Evolutionary conservation across 2,888 invertebrate species (phyloP).

Genomic region (Atherix ibis): DNA sequence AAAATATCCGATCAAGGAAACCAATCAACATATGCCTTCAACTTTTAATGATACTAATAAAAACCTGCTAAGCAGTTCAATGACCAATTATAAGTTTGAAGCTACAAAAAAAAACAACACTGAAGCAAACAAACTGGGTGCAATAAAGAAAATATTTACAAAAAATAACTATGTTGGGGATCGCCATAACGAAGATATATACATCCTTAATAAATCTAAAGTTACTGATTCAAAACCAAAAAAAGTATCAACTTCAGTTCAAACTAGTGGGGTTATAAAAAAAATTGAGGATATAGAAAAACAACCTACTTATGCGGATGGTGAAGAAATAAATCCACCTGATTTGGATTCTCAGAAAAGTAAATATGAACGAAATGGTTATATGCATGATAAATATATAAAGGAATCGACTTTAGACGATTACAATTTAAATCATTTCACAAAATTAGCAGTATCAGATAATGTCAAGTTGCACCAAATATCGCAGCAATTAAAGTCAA

Average conservation of each 20-base stretch:
- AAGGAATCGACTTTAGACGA: too few species aligned
- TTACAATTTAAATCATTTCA: conserved; percentile 2
- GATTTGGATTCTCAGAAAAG: too few species aligned
- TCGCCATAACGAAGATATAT: neutral
- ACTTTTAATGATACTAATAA: too few species aligned
- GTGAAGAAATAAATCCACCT: conserved; percentile 24
- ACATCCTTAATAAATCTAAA: neutral
- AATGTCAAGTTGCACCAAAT: conserved; percentile 11
- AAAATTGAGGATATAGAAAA: conserved; percentile 31
- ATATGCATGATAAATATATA: too few species aligned
- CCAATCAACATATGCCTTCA: neutral
- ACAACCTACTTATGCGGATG: too few species aligned
- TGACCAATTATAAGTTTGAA: neutral
- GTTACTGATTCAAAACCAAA: conserved; percentile 19
- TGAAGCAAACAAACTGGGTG: conserved; percentile 13
- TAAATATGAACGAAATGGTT: conserved; percentile 4
- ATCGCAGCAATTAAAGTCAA: conserved; percentile 13
- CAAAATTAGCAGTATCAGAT: conserved; percentile 8
- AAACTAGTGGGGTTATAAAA: conserved; percentile 37
- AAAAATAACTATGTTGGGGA: conserved; percentile 2
- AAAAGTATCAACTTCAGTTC: conserved; percentile 42
- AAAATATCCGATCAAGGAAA: conserved; percentile 13
- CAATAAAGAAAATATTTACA: conserved; percentile 16
- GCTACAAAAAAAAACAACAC: neutral
- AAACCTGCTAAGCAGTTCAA: neutral